A percentile compares a stretch with the other conserved stretches of the same genome.
Conservation (phyloP, 2,113 vertebrate species). For the Gymnocephalus cernua region DNA sequence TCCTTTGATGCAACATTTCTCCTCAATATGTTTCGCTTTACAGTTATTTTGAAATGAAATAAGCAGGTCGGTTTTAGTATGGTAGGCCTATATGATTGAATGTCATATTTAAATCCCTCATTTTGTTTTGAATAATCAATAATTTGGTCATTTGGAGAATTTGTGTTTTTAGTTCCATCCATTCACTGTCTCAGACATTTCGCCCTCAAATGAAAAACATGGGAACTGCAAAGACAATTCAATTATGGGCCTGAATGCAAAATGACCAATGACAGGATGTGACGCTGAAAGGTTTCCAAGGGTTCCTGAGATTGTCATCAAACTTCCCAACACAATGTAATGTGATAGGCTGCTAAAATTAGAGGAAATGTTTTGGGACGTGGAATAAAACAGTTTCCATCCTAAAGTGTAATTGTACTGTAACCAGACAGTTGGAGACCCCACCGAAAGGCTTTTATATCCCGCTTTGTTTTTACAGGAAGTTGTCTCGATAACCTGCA, state of each 20-base stretch:
- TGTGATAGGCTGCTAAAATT: neutral
- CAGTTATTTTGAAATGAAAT: neutral
- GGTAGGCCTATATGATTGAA: neutral
- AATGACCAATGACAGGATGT: constrained; percentile 5
- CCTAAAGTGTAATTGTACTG: neutral
- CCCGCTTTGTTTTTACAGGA: constrained; percentile 24
- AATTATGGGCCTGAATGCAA: constrained; percentile 1
- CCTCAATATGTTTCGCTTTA: neutral
- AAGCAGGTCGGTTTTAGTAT: neutral
- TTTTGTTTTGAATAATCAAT: neutral
- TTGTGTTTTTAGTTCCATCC: neutral
- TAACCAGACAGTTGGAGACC: constrained; percentile 15
- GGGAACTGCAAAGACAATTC: neutral
- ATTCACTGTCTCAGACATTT: neutral
- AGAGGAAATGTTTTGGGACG: neutral
- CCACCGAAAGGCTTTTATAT: constrained; percentile 14
- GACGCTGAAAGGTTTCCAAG: constrained; percentile 9
- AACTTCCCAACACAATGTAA: neutral
- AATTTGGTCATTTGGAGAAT: neutral
- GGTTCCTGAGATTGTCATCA: neutral
- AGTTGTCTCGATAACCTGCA: constrained; percentile 51
- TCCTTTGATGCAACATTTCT: neutral
- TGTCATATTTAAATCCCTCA: neutral
- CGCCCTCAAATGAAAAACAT: constrained; percentile 4
- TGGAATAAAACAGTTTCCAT: neutral